Base-by-base conservation (phyloP, 2,797 vertebrate genomes). In the Sylvilagus floridanus region DNA sequence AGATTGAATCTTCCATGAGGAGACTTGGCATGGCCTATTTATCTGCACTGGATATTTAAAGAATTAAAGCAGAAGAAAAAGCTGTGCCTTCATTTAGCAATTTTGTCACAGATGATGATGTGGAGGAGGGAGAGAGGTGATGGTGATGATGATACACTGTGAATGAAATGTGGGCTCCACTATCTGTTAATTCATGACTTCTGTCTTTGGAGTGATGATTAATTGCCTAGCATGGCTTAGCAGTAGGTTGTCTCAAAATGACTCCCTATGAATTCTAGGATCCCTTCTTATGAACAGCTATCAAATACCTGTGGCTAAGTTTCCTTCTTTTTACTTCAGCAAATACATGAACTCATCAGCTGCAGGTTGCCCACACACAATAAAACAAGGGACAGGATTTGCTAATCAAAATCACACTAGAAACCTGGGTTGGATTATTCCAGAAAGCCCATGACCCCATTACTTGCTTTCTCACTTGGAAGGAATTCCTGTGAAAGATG, bases 401-500 rank as follows among this genome's bases (percentile, higher is more conserved):
- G 12, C 75, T 96, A 95, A 95, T 88, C 62, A 88, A 91, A 91
- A 93, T 95, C 90, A 94, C 92, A 85, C 90, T 60, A 71, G 86
- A 94, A 94, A 92, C 88, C 94, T 90, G 86, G 88, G 65, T 84
- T 72, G 30, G 65, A 91, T 92, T 89, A 91, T 65, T 57, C 42
- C 54, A 65, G 54, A 94, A 95, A 95, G 42, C 47, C 32, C 35
- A 28, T 14, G 76, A 94, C 76, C 81, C 90, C 8, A 30, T 91
- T 52, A 32, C n/a, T 78, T 42, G 71, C 75, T 95, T 96, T 94
- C 93, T 96, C 88, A 93, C 72, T 95, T 96, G 95, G 83, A 96
- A 94, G 92, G 84, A 95, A 95, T 95, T 83, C 87, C 81, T 93
- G 73, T 91, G 88, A 92, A 96, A 96, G 89, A 93, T 69, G 84